phyloP scores from a whole-genome alignment of 2,888 invertebrate species.

The Eupsilia transversa region DNA sequence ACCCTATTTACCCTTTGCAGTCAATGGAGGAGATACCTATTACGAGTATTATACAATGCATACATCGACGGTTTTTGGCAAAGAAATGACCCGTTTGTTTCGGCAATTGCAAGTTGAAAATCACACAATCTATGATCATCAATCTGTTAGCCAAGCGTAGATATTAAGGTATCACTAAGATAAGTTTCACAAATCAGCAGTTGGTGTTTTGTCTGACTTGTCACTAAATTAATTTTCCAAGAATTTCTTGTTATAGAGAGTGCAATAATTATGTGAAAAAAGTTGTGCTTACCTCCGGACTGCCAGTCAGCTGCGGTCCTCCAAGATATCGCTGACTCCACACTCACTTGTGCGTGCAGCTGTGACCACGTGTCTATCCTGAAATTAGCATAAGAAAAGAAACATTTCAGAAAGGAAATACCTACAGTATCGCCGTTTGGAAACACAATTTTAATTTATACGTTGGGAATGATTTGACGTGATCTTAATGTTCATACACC shows the following conservation, averaged over 20 bases:
- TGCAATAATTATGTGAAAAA: neutral
- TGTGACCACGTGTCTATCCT: conserved; percentile 89
- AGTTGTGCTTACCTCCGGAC: conserved; percentile 79
- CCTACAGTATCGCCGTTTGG: neutral
- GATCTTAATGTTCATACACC: too few relatives aligned
- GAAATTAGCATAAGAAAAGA: conserved; percentile 56
- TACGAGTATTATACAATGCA: neutral
- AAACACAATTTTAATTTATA: neutral
- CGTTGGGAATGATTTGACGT: neutral
- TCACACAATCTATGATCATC: neutral
- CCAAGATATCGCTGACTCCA: conserved; percentile 88
- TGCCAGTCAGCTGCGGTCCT: conserved; percentile 89
- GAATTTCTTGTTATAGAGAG: neutral
- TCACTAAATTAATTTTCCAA: neutral
- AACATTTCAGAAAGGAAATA: neutral
- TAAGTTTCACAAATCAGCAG: neutral
- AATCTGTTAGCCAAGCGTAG: neutral
- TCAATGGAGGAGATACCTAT: neutral
- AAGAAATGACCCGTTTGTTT: neutral
- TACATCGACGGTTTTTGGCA: neutral
- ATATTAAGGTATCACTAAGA: neutral
- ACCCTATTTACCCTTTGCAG: too few relatives aligned
- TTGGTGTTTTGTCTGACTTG: neutral
- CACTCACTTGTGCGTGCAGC: conserved; percentile 86
- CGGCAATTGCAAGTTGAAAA: neutral